phyloP scores from a whole-genome alignment of 2,113 vertebrate genomes.

The Trogon surrucura region DNA sequence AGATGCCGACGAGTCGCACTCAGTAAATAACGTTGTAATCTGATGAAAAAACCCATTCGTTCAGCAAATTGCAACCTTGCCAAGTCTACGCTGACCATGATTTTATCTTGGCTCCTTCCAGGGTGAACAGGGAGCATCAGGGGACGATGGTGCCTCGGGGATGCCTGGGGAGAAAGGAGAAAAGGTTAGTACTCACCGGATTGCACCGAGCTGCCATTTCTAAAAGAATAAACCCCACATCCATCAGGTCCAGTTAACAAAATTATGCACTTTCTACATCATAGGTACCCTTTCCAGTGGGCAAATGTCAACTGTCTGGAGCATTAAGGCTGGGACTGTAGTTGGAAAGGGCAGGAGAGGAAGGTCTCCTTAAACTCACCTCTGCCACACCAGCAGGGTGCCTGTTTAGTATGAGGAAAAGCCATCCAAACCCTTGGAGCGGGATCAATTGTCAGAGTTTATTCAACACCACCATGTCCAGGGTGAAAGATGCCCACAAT shows the following conservation, averaged over 20 bases:
- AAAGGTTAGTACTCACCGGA: constrained; percentile 74
- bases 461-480: background rate
- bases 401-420: background rate
- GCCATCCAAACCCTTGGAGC: background rate
- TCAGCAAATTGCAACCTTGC: background rate
- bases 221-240: background rate
- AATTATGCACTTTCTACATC: background rate
- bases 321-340: background rate
- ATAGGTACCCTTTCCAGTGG: background rate
- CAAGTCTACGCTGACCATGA: accelerated
- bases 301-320: background rate
- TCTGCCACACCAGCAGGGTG: background rate
- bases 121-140: constrained; percentile 81
- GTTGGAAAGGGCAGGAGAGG: background rate
- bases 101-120: constrained; percentile 42
- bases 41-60: background rate
- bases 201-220: background rate
- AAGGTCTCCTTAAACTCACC: background rate
- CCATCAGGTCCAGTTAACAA: background rate
- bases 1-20: background rate
- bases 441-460: background rate
- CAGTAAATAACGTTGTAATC: background rate
- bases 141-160: constrained; percentile 74
- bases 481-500: background rate
- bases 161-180: constrained; percentile 80